Conservation (phyloP, 2,797 vertebrate genomes). For the Falco cherrug region DNA sequence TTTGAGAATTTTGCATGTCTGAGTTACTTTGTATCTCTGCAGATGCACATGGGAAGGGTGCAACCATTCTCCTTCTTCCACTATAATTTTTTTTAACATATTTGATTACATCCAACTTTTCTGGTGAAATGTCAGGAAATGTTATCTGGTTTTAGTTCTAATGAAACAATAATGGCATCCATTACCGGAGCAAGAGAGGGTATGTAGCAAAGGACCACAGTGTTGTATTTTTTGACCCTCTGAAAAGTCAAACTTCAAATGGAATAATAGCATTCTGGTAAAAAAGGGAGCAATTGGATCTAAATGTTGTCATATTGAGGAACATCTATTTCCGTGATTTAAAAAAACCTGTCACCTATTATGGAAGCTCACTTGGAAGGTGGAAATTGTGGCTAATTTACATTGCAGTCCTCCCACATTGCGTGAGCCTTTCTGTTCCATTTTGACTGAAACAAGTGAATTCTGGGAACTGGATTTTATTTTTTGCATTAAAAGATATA, state of each 20-base stretch:
- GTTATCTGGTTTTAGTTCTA: not conserved
- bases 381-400: not conserved
- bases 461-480: constrained; percentile 56
- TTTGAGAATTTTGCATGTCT: not conserved
- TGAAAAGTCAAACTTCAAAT: constrained; percentile 4
- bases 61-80: not conserved
- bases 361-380: not conserved
- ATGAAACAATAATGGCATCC: not conserved
- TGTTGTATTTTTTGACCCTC: not conserved
- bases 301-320: not conserved
- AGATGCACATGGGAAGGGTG: not conserved
- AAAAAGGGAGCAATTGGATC: not conserved
- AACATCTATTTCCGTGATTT: not conserved
- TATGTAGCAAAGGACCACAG: not conserved
- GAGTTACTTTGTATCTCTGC: not conserved
- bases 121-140: not conserved
- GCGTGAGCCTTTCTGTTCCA: not conserved
- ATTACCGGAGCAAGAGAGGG: not conserved
- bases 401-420: not conserved
- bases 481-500: constrained; percentile 52
- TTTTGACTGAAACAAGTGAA: constrained; percentile 51
- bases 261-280: not conserved
- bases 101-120: not conserved
- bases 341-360: not conserved
- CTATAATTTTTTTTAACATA: not conserved